These are phyloP conservation scores for Eudyptes chrysolophus DNA, from an alignment of 2,113 vertebrate species.

Conservation along the genomic window DNA sequence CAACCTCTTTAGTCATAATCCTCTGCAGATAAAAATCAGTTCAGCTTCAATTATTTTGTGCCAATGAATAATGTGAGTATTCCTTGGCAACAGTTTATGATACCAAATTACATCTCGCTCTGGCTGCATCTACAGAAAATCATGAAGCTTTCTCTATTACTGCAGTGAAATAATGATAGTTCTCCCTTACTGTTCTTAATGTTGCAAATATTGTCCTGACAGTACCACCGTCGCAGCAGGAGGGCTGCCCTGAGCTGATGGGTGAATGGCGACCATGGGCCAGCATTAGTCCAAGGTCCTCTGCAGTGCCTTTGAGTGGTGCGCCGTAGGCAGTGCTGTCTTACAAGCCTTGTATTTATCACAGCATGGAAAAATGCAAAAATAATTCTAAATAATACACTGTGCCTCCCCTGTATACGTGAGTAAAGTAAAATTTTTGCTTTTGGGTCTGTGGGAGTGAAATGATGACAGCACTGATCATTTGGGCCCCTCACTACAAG, in stretches of 20 bases:
- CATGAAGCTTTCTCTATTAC: neutral
- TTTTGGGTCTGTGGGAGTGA: neutral
- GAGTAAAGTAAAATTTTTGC: neutral
- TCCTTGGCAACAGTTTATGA: neutral
- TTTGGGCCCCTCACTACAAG: neutral
- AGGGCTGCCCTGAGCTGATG: neutral
- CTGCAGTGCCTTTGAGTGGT: neutral
- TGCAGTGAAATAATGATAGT: neutral
- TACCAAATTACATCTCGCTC: neutral
- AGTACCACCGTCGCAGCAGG: accelerated
- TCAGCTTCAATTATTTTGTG: neutral
- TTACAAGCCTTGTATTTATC: neutral
- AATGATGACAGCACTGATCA: neutral
- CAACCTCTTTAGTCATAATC: neutral
- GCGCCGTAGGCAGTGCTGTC: accelerated
- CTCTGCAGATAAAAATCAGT: neutral
- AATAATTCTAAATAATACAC: neutral
- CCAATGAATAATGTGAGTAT: neutral
- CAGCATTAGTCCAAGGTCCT: neutral
- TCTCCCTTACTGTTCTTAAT: neutral
- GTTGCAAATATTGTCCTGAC: neutral
- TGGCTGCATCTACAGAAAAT: neutral
- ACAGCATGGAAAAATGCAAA: neutral
- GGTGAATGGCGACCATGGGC: neutral
- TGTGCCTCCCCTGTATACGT: accelerated